Evolutionary conservation across 2,888 invertebrate species (phyloP).

Genomic region (Conus canariensis): DNA sequence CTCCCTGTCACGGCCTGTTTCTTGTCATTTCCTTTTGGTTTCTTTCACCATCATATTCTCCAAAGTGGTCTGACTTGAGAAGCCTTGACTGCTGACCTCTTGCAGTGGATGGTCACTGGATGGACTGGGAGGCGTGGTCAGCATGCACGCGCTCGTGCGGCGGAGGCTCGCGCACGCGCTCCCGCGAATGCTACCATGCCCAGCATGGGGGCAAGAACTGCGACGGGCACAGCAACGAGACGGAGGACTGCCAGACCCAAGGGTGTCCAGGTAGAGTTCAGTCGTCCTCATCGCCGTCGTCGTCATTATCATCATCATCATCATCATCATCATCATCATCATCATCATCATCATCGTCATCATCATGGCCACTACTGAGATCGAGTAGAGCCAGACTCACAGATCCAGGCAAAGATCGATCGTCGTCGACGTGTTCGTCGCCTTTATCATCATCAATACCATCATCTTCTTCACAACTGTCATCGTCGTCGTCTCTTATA

Average conservation of each 20-base stretch:
- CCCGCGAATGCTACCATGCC: conserved; percentile 62
- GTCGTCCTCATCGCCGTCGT: background rate
- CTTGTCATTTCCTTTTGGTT: too few relatives aligned
- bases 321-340: background rate
- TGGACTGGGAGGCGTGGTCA: conserved; percentile 66
- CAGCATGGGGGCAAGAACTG: conserved; percentile 63
- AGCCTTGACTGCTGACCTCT: conserved; percentile 22
- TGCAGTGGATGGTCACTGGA: conserved; percentile 64
- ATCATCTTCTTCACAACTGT: too few relatives aligned
- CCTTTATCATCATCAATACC: too few relatives aligned
- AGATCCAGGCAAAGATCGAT: too few relatives aligned
- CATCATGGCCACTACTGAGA: too few relatives aligned
- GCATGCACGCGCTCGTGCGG: conserved; percentile 70
- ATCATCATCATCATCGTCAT: background rate
- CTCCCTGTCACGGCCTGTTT: background rate
- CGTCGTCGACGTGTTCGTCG: too few relatives aligned
- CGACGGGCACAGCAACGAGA: conserved; percentile 51
- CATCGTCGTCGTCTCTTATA: too few relatives aligned
- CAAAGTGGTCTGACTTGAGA: conserved; percentile 39
- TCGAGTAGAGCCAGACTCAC: too few relatives aligned
- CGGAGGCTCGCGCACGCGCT: conserved; percentile 63
- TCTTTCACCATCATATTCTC: background rate
- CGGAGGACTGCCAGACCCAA: conserved; percentile 32
- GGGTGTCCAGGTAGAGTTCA: conserved; percentile 44
- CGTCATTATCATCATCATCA: background rate